Conservation (phyloP, 2,797 vertebrate genomes). For the Molossus molossus region DNA sequence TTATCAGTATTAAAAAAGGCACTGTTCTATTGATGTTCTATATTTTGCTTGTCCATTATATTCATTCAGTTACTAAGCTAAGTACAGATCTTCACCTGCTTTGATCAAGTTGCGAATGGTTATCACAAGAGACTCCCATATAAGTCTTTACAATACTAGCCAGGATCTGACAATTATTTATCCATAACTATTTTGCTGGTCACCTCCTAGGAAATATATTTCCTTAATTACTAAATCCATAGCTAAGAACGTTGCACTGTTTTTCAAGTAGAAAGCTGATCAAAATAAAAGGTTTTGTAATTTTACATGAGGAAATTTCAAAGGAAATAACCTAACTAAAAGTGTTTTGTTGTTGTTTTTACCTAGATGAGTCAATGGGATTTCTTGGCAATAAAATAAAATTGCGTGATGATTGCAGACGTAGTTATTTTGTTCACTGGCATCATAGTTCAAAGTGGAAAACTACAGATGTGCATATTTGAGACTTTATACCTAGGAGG, state of each 20-base stretch:
- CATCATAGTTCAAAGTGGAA: not conserved
- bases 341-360: not conserved
- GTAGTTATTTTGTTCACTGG: not conserved
- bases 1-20: not conserved
- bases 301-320: constrained; percentile 55
- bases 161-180: not conserved
- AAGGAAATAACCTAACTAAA: not conserved
- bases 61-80: not conserved
- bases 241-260: not conserved
- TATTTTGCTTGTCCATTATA: not conserved
- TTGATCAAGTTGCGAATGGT: not conserved
- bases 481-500: not conserved
- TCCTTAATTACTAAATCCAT: constrained; percentile 4
- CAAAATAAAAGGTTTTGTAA: not conserved
- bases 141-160: not conserved
- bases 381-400: constrained; percentile 39
- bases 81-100: not conserved
- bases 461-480: not conserved
- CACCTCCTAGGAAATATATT: not conserved
- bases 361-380: constrained; percentile 17
- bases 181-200: not conserved
- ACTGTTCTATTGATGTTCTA: not conserved
- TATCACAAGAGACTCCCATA: constrained; percentile 7
- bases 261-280: constrained; percentile 46
- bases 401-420: not conserved